phyloP scores from a whole-genome alignment of 1,140 invertebrate species.

The Acyrthosiphon pisum region DNA sequence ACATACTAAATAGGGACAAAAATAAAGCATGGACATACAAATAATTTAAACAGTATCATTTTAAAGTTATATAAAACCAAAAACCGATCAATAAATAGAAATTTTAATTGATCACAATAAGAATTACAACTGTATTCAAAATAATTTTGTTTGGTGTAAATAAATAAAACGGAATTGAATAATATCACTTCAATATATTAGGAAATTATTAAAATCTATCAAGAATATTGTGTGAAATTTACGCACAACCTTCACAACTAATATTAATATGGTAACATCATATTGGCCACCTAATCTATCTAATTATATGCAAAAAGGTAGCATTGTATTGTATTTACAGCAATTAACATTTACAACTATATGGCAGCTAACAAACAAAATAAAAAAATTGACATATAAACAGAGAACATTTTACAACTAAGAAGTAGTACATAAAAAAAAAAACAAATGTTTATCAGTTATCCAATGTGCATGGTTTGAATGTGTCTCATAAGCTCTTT shows the following conservation, averaged over 20 bases:
- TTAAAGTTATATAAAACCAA: neutral
- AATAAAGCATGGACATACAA: neutral
- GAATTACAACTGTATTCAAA: neutral
- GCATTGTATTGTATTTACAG: neutral
- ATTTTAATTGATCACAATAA: neutral
- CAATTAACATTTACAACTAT: neutral
- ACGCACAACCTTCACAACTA: neutral
- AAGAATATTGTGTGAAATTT: neutral
- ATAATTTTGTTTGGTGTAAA: neutral
- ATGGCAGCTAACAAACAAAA: neutral
- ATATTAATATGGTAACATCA: slow-evolving; percentile 50
- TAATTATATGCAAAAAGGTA: neutral
- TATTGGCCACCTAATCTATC: neutral
- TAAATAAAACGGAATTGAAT: neutral
- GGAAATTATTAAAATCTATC: neutral
- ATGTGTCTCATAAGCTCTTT: slow-evolving; percentile 78
- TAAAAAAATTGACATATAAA: neutral
- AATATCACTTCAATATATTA: neutral
- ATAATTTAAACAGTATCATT: neutral
- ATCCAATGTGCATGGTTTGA: slow-evolving; percentile 69
- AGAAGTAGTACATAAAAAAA: neutral
- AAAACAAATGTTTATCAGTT: neutral
- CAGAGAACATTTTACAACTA: neutral
- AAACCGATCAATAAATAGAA: neutral
- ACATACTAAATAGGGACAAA: neutral